Conservation (phyloP, 2,888 invertebrate genomes). For the Yponomeuta plumbellus region DNA sequence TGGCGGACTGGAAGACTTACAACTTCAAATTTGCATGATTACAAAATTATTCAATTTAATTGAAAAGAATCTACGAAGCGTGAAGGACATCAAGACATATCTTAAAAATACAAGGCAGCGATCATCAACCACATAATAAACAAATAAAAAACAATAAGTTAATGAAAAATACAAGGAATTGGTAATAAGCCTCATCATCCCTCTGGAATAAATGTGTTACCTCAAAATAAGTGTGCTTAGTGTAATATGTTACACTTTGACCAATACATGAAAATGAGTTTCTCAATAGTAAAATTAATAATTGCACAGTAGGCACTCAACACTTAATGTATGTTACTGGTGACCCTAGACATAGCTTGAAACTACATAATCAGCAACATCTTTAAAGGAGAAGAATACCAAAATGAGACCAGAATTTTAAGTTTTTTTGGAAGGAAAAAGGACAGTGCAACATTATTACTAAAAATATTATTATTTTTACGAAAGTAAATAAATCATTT, state of each 20-base stretch:
- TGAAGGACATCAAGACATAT: neutral
- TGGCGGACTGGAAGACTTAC: neutral
- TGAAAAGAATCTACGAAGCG: neutral
- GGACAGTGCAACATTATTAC: constrained; percentile 13
- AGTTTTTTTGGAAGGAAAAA: constrained; percentile 22
- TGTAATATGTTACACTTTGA: neutral
- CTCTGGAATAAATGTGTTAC: neutral
- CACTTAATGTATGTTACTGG: neutral
- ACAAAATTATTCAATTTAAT: neutral
- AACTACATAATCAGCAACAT: neutral
- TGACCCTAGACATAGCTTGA: neutral
- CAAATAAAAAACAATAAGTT: neutral
- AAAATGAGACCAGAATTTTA: neutral
- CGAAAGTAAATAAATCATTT: constrained; percentile 67
- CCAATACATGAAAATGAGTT: neutral
- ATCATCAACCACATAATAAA: neutral
- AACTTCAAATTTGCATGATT: constrained; percentile 1
- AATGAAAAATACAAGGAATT: neutral
- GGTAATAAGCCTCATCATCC: neutral
- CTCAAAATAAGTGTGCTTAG: neutral
- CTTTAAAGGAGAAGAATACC: neutral
- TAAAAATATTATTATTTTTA: constrained; percentile 37
- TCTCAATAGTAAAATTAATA: neutral
- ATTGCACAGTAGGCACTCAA: neutral
- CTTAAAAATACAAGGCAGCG: neutral